Conservation (phyloP, 2,888 invertebrate genomes). For the Halocaridina rubra region DNA sequence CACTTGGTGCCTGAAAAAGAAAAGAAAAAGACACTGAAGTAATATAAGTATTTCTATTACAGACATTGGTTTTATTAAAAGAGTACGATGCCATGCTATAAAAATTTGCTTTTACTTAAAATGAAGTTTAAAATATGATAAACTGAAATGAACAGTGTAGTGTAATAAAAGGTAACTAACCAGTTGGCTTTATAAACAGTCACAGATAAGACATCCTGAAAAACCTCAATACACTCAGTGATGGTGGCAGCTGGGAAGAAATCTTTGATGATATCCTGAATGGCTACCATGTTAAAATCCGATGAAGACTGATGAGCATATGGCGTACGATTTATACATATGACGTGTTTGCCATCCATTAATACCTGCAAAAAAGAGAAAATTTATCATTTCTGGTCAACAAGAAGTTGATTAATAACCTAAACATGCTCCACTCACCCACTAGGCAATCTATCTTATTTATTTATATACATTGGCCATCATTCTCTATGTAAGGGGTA, state of each 20-base stretch:
- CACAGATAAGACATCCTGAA: conserved; percentile 57
- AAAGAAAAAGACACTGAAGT: not conserved
- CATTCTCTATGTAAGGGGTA: no score
- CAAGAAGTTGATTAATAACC: no score
- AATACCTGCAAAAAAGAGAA: conserved; percentile 44
- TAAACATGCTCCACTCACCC: no score
- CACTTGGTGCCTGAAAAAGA: conserved; percentile 62
- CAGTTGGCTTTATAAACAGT: conserved; percentile 63
- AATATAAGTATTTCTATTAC: no score
- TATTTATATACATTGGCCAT: not conserved
- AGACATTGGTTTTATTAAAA: no score
- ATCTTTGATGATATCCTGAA: conserved; percentile 61
- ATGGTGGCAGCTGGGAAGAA: conserved; percentile 61
- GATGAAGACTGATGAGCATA: conserved; percentile 43
- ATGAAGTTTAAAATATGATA: no score
- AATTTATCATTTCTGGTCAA: not conserved
- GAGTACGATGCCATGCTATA: no score
- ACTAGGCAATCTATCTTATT: not conserved
- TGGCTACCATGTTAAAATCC: conserved; percentile 59
- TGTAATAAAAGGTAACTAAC: conserved; percentile 30
- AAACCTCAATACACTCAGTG: conserved; percentile 61
- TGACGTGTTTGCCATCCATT: conserved; percentile 51
- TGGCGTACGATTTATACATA: conserved; percentile 61
- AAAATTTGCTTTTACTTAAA: no score
- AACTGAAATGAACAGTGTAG: no score